Percentiles rank a stretch among this genome's conserved stretches.
phyloP scores from a whole-genome alignment of 2,113 vertebrate species.

The Serilophus lunatus region DNA sequence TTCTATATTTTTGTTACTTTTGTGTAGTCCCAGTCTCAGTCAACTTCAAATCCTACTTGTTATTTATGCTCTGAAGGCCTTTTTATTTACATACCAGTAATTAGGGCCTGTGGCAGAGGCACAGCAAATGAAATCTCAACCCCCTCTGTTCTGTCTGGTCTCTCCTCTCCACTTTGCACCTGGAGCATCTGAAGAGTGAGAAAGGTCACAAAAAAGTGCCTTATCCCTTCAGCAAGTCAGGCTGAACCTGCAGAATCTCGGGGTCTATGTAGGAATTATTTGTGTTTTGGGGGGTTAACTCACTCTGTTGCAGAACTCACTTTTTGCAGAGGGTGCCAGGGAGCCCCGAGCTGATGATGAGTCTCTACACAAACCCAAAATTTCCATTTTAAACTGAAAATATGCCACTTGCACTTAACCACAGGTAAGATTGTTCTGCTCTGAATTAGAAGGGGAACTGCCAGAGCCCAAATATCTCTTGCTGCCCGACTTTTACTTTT shows the following conservation, averaged over 20 bases:
- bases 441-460: neutral
- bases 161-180: neutral
- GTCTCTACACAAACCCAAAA: neutral
- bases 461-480: neutral
- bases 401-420: neutral
- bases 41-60: neutral
- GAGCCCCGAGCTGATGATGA: rapidly evolving
- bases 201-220: neutral
- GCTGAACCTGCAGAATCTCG: neutral
- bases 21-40: neutral
- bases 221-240: neutral
- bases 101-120: neutral
- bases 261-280: neutral
- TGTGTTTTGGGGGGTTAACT: neutral
- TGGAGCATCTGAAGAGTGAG: neutral
- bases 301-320: neutral
- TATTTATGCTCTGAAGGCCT: neutral
- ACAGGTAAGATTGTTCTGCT: rapidly evolving
- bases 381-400: neutral
- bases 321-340: neutral
- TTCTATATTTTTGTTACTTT: too few species aligned
- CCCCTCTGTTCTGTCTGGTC: neutral
- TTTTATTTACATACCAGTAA: neutral
- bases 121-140: neutral
- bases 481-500: too few species aligned